Conservation (phyloP, 2,113 vertebrate genomes). For the Aviceda subcristata region DNA sequence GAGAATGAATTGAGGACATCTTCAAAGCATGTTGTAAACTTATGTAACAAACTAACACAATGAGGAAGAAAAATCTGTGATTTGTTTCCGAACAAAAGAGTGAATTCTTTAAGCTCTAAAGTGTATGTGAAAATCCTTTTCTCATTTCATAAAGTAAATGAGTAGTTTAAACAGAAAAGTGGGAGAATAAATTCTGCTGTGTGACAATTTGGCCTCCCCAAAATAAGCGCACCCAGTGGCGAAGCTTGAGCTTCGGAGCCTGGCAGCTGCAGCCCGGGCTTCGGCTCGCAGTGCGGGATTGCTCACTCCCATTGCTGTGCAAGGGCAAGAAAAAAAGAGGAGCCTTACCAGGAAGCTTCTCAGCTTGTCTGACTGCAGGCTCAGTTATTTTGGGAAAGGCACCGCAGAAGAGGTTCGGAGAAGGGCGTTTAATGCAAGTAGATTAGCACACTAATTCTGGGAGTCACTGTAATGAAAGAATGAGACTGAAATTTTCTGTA, state of each 20-base stretch:
- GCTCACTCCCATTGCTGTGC: background rate
- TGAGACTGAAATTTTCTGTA: background rate
- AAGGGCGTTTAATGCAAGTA: background rate
- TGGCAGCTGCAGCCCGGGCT: background rate
- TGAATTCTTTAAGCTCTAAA: background rate
- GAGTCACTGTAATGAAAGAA: background rate
- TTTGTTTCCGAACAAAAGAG: background rate
- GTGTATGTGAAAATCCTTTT: background rate
- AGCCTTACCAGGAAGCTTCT: background rate
- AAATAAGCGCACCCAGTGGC: background rate
- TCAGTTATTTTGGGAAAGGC: background rate
- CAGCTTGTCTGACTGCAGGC: background rate
- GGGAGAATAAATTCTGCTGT: background rate
- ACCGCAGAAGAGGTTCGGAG: background rate
- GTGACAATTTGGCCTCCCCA: background rate
- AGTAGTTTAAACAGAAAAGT: background rate
- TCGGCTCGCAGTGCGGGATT: background rate
- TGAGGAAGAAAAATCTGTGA: background rate
- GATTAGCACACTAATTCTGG: background rate
- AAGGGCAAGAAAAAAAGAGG: background rate
- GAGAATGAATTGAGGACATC: background rate
- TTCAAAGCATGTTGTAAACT: background rate
- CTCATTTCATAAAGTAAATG: background rate
- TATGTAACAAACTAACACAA: background rate
- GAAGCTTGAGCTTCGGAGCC: background rate